phyloP scores from a whole-genome alignment of 2,113 vertebrate species.

The Hoplias malabaricus region DNA sequence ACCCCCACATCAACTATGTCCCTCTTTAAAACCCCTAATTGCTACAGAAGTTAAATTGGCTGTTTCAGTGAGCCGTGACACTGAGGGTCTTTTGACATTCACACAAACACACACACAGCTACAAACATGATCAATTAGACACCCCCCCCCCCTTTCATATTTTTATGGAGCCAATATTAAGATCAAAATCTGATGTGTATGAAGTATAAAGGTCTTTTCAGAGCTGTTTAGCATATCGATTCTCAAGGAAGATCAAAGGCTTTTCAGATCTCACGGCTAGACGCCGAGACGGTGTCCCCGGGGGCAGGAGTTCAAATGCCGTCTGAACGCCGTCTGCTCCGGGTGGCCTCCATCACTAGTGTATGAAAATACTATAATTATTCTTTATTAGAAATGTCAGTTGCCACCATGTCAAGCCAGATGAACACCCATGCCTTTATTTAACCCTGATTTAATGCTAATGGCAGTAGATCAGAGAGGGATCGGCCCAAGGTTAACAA shows the following conservation, averaged over 20 bases:
- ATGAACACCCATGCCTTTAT: neutral
- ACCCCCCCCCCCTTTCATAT: no score
- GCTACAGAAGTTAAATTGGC: neutral
- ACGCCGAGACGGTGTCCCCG: neutral
- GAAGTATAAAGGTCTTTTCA: neutral
- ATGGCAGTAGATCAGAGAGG: neutral
- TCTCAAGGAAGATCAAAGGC: neutral
- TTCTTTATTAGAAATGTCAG: conserved; percentile 37
- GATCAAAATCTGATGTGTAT: neutral
- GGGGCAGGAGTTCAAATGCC: conserved; percentile 15
- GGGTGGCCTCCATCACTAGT: conserved; percentile 15
- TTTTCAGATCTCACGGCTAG: neutral
- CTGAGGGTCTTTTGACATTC: neutral
- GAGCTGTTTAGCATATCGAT: neutral
- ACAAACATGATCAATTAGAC: neutral
- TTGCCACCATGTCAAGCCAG: conserved; percentile 4
- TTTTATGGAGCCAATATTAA: neutral
- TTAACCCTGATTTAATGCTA: neutral
- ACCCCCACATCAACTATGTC: neutral
- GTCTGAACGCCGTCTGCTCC: conserved; percentile 14
- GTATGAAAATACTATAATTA: conserved; percentile 39
- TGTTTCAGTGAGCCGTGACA: neutral
- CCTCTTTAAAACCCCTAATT: neutral
- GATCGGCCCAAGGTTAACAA: neutral
- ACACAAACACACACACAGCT: neutral